Evolutionary conservation across 2,797 vertebrate genomes (phyloP).

Genomic region (Champsocephalus esox): DNA sequence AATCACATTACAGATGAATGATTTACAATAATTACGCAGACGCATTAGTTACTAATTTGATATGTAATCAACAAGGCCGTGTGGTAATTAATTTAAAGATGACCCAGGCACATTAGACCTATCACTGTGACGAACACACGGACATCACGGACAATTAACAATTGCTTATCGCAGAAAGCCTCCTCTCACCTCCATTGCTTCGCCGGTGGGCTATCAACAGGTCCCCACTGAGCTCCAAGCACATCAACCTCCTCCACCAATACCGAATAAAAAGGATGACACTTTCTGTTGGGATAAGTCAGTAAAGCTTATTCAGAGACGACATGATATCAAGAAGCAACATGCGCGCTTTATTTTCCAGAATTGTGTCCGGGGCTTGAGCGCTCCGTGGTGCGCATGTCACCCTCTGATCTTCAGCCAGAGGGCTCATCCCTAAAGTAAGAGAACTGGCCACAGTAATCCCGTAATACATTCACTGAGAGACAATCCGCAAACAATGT

Average conservation of each 20-base stretch:
- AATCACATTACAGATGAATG: slow-evolving; percentile 35
- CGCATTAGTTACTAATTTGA: slow-evolving; percentile 48
- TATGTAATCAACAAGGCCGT: slow-evolving; percentile 34
- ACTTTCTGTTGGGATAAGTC: slow-evolving; percentile 44
- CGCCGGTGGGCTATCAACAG: slow-evolving; percentile 77
- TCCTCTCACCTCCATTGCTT: slow-evolving; percentile 74
- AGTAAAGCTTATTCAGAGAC: slow-evolving; percentile 33
- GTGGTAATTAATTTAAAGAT: slow-evolving; percentile 30
- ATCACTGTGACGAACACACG: slow-evolving; percentile 59
- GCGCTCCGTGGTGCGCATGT: slow-evolving; percentile 74
- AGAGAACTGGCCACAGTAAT: slow-evolving; percentile 46
- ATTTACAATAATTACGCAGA: slow-evolving; percentile 28
- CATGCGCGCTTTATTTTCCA: slow-evolving; percentile 50
- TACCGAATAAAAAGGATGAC: slow-evolving; percentile 1
- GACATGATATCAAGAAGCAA: slow-evolving; percentile 28
- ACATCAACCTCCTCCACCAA: slow-evolving; percentile 27
- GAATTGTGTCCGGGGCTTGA: slow-evolving; percentile 47
- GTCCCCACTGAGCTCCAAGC: slow-evolving; percentile 58
- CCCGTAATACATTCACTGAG: slow-evolving; percentile 29
- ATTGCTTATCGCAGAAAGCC: slow-evolving; percentile 26
- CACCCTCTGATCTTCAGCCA: slow-evolving; percentile 72
- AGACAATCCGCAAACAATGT: not conserved
- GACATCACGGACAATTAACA: slow-evolving; percentile 27
- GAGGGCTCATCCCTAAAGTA: slow-evolving; percentile 62
- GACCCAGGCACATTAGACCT: slow-evolving; percentile 17